Conservation (phyloP, 1,140 invertebrate genomes). For the Nylanderia fulva region DNA sequence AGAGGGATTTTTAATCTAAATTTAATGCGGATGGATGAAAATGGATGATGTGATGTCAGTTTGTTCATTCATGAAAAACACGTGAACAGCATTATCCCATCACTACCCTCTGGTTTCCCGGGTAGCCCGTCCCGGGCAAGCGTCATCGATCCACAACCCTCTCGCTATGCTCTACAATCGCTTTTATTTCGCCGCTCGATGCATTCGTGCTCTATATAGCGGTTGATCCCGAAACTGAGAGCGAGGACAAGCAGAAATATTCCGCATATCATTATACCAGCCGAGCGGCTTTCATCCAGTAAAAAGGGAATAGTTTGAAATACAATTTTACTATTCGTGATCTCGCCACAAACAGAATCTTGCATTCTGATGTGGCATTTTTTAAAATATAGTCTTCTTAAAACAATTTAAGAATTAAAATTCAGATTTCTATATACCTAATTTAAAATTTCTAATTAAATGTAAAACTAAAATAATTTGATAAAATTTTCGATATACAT, state of each 20-base stretch:
- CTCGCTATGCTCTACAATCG: slow-evolving; percentile 69
- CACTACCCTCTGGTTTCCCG: slow-evolving; percentile 68
- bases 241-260: background rate
- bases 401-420: background rate
- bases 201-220: slow-evolving; percentile 5
- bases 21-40: background rate
- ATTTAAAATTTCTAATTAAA: too few relatives aligned
- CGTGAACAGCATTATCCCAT: slow-evolving; percentile 55
- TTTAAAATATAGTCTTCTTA: too few relatives aligned
- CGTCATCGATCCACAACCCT: slow-evolving; percentile 75
- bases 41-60: background rate
- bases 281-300: background rate
- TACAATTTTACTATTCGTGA: background rate
- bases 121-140: slow-evolving; percentile 74
- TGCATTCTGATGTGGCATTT: background rate
- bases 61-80: slow-evolving; percentile 53
- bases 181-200: slow-evolving; percentile 49
- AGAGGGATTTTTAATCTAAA: background rate
- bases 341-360: background rate
- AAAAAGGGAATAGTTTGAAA: background rate
- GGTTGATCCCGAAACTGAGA: slow-evolving; percentile 8
- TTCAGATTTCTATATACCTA: too few relatives aligned
- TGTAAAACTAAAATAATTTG: too few relatives aligned
- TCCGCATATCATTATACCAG: background rate
- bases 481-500: too few relatives aligned